phyloP scores from a whole-genome alignment of 2,113 vertebrate genomes.

The Mirounga angustirostris region DNA sequence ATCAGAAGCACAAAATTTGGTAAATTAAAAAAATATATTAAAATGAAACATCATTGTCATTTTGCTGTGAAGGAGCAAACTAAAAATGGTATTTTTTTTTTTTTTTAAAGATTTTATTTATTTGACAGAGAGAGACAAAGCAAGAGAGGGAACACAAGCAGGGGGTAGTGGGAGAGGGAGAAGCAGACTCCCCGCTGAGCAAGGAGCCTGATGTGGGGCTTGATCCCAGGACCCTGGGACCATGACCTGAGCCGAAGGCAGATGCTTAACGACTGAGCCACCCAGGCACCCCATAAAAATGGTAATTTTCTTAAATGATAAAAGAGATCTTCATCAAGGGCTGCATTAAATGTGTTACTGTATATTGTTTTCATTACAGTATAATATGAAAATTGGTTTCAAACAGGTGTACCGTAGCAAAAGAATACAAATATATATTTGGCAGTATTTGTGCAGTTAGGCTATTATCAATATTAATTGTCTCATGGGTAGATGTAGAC shows the following conservation, averaged over 20 bases:
- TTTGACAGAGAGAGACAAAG: not conserved
- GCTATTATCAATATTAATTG: not conserved
- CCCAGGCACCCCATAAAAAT: not conserved
- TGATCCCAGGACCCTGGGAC: not conserved
- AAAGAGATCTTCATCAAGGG: not conserved
- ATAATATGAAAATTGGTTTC: slow-evolving; percentile 13
- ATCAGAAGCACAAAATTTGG: slow-evolving; percentile 17
- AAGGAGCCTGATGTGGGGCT: not conserved
- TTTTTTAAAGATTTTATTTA: not conserved
- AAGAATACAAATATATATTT: not conserved
- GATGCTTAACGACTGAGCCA: not conserved
- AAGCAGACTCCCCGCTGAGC: not conserved
- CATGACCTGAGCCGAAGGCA: not conserved
- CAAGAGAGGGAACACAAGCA: no score
- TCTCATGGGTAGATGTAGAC: not conserved
- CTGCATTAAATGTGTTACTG: slow-evolving; percentile 19
- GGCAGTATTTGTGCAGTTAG: not conserved
- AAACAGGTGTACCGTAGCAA: not conserved
- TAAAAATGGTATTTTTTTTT: not conserved
- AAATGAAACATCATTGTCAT: not conserved
- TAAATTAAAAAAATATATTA: slow-evolving; percentile 16
- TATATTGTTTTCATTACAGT: slow-evolving; percentile 1
- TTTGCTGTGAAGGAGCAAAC: slow-evolving; percentile 7
- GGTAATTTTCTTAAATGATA: slow-evolving; percentile 1
- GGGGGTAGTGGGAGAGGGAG: not conserved